phyloP scores from a whole-genome alignment of 2,113 vertebrate genomes.

The Tiliqua scincoides region DNA sequence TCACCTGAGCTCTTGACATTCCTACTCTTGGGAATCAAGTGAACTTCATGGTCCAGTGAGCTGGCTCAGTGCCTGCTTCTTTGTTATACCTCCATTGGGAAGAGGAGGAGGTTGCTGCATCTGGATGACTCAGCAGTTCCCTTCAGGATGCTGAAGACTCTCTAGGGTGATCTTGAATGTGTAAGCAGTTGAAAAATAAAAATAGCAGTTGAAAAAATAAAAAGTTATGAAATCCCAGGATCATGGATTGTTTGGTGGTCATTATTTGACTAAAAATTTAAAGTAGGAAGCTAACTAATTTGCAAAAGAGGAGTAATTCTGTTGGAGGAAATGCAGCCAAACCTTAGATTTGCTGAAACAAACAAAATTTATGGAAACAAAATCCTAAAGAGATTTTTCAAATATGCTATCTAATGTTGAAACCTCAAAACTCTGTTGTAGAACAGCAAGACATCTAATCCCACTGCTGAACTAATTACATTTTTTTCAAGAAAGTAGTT shows the following conservation, averaged over 20 bases:
- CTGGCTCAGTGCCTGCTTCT: too few relatives aligned
- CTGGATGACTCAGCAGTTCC: too few relatives aligned
- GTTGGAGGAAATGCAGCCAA: not conserved
- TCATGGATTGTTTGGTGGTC: not conserved
- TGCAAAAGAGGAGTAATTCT: not conserved
- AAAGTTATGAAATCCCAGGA: not conserved
- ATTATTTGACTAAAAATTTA: conserved; percentile 7
- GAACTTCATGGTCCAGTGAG: too few relatives aligned
- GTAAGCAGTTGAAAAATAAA: too few relatives aligned
- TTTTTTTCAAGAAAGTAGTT: conserved; percentile 22
- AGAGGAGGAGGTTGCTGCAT: too few relatives aligned
- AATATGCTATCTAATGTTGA: not conserved
- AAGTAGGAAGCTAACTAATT: not conserved
- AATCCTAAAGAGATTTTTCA: conserved; percentile 28
- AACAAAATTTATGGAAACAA: conserved; percentile 12
- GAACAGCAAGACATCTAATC: conserved; percentile 26
- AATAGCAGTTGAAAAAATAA: too few relatives aligned
- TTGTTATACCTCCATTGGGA: too few relatives aligned
- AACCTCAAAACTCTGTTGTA: conserved; percentile 10
- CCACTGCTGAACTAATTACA: conserved; percentile 9
- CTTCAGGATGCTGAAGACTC: not conserved
- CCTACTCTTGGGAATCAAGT: too few relatives aligned
- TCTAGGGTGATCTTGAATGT: too few relatives aligned
- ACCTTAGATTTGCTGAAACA: not conserved
- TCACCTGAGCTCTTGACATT: too few relatives aligned